phyloP scores from a whole-genome alignment of 2,113 vertebrate genomes.

The Odocoileus hemionus region DNA sequence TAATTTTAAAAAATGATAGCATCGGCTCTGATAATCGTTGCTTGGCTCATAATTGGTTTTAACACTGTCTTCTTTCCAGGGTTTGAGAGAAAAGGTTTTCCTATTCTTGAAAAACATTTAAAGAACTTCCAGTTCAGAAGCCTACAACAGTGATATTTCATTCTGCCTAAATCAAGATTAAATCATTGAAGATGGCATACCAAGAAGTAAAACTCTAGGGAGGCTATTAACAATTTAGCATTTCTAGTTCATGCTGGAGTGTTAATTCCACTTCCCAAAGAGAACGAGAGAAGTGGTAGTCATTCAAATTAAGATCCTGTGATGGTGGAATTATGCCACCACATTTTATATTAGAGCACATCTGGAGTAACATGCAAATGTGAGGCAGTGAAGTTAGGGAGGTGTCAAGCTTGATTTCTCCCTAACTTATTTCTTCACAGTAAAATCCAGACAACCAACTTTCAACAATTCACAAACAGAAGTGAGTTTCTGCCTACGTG shows the following conservation, averaged over 20 bases:
- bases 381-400: background rate
- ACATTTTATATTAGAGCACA: too few species aligned
- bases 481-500: background rate
- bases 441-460: background rate
- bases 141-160: background rate
- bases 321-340: background rate
- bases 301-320: background rate
- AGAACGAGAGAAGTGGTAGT: background rate
- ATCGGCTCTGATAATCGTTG: background rate
- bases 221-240: conserved; percentile 32
- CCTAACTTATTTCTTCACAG: background rate
- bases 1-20: background rate
- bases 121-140: background rate
- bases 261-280: conserved; percentile 31
- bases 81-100: background rate
- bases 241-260: background rate
- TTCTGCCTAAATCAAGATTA: conserved; percentile 24
- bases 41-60: background rate
- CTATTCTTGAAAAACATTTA: background rate
- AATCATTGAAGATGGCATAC: background rate
- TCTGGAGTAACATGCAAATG: background rate
- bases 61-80: background rate
- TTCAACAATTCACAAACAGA: background rate
- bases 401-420: background rate
- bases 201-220: background rate